These are phyloP conservation scores for Mus musculus DNA, from an alignment of 2,113 vertebrate genomes.

Conservation along the genomic window DNA sequence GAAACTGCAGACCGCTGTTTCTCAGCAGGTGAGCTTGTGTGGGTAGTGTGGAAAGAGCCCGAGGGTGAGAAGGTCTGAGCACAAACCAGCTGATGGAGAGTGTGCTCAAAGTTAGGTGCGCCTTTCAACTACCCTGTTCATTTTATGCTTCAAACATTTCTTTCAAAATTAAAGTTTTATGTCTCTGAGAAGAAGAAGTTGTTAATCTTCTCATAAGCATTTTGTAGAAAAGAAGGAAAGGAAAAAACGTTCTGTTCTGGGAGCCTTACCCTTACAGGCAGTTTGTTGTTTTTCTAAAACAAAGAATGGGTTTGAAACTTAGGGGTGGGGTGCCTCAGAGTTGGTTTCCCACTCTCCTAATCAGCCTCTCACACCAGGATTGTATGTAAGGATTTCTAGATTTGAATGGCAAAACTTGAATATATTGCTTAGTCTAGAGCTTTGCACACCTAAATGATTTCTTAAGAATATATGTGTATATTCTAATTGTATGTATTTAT, in stretches of 20 bases:
- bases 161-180: slow-evolving; percentile 40
- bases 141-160: neutral
- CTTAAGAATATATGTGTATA: slow-evolving; percentile 38
- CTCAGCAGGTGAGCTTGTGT: slow-evolving; percentile 86
- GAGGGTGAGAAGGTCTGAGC: neutral
- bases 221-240: neutral
- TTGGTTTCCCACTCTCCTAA: neutral
- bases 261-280: neutral
- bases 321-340: neutral
- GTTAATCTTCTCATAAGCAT: neutral
- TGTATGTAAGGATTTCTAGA: neutral
- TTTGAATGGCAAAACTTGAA: neutral
- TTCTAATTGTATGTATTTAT: neutral
- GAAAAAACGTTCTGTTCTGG: neutral
- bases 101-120: neutral
- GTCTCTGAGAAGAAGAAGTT: slow-evolving; percentile 32
- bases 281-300: neutral
- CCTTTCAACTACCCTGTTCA: slow-evolving; percentile 12
- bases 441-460: slow-evolving; percentile 50
- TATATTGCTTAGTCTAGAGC: neutral
- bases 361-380: neutral
- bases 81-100: neutral
- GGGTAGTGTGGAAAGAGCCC: slow-evolving; percentile 32
- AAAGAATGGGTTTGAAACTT: slow-evolving; percentile 13
- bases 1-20: slow-evolving; percentile 85